A percentile compares a stretch with the other conserved stretches of the same genome.
Evolutionary conservation across 2,797 vertebrate genomes (phyloP).

Genomic region (Premnoplex brunnescens): DNA sequence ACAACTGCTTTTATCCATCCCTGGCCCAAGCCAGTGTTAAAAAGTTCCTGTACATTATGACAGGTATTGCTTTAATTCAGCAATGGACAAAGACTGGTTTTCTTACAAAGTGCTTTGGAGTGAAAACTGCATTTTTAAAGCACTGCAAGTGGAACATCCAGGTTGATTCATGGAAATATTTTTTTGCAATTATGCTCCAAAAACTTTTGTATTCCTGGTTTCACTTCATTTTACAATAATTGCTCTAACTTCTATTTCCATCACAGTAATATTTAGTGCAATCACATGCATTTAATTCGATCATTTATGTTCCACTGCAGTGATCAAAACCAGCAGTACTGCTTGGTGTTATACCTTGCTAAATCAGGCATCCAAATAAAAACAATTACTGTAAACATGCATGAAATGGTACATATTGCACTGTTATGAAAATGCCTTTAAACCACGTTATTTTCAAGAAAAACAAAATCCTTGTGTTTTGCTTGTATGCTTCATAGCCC

Average conservation of each 20-base stretch:
- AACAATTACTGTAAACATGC: background rate
- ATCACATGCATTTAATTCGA: conserved; percentile 15
- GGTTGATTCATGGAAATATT: background rate
- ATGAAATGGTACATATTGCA: background rate
- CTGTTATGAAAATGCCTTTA: background rate
- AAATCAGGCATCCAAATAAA: background rate
- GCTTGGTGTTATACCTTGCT: background rate
- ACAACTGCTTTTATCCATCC: background rate
- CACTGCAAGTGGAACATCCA: background rate
- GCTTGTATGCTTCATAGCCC: background rate
- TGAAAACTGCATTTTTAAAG: background rate
- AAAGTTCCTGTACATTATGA: background rate
- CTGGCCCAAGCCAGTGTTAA: background rate
- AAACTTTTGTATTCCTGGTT: background rate
- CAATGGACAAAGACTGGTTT: background rate
- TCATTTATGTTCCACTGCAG: background rate
- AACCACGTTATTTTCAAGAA: background rate
- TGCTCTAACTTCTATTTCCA: background rate
- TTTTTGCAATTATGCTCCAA: background rate
- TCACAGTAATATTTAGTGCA: background rate
- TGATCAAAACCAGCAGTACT: conserved; percentile 3
- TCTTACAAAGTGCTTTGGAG: background rate
- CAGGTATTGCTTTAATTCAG: background rate
- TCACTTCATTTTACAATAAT: background rate
- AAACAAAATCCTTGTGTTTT: background rate